A percentile compares a stretch with the other conserved stretches of the same genome.
phyloP scores from a whole-genome alignment of 1,140 invertebrate species.

The Drosophila sulfurigaster region DNA sequence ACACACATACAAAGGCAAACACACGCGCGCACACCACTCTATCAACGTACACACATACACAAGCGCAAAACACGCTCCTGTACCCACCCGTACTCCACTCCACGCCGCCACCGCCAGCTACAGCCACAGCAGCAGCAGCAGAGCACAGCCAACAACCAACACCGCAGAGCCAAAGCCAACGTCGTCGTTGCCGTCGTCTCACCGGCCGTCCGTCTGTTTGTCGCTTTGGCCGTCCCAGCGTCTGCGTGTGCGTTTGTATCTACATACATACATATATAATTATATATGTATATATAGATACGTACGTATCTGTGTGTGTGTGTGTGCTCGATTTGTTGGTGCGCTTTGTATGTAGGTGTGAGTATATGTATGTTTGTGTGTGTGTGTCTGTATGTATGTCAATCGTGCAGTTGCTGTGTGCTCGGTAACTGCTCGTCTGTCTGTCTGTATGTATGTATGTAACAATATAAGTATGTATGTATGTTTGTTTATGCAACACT shows the following conservation, averaged over 20 bases:
- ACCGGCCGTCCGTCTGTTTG: slow-evolving; percentile 49
- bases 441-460: slow-evolving; percentile 57
- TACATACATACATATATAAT: slow-evolving; percentile 39
- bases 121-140: slow-evolving; percentile 39
- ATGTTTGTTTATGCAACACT: slow-evolving; percentile 50
- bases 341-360: slow-evolving; percentile 45
- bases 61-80: slow-evolving; percentile 80
- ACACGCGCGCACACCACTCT: slow-evolving; percentile 44
- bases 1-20: slow-evolving; percentile 26
- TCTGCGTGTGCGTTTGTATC: slow-evolving; percentile 67
- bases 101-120: slow-evolving; percentile 54
- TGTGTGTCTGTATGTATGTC: slow-evolving; percentile 69
- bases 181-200: slow-evolving; percentile 65
- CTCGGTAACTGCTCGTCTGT: slow-evolving; percentile 75
- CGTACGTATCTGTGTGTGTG: slow-evolving; percentile 38
- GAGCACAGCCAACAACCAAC: slow-evolving; percentile 58
- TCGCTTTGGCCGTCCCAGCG: slow-evolving; percentile 52
- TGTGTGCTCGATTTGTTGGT: slow-evolving; percentile 57
- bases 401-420: slow-evolving; percentile 73
- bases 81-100: slow-evolving; percentile 74
- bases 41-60: slow-evolving; percentile 50
- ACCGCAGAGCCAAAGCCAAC: slow-evolving; percentile 73
- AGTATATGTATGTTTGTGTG: slow-evolving; percentile 50
- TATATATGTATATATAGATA: slow-evolving; percentile 63
- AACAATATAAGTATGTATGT: slow-evolving; percentile 36